Base-by-base conservation (phyloP, 1,140 invertebrate species). In the Cyclargus thomasi region DNA sequence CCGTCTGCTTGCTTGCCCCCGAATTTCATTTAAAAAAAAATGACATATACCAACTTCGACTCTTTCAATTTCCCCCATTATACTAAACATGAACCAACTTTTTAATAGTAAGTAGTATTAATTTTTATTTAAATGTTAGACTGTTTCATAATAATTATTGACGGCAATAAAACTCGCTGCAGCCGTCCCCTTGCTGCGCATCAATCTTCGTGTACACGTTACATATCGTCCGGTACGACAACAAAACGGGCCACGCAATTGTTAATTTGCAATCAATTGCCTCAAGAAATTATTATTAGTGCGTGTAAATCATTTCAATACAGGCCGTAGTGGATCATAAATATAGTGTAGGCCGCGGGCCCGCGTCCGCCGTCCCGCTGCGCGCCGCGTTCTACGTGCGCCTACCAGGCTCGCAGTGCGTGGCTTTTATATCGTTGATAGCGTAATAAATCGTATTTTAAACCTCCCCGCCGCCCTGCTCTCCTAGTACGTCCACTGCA, bases 401-500 rank as follows among this genome's bases (percentile, higher is more conserved):
- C 75, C 78, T 81, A 83, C 81, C 76, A 81, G 74, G 77, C 71
- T 69, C 68, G 68, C 78, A 79, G 73, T 65, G 65, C 75, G 80
- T 72, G 70, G 71, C 73, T 74, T 77, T 76, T 77, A 75, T 74
- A 72, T 69, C 73, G 67, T 70, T 75, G 73, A 75, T 77, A 70
- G 73, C 62, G 70, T 73, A 65, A 80, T 83, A 83, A 81, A 83
- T 83, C 80, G 70, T 74, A 78, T 80, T 79, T 81, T 83, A 80
- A 82, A 80, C 73, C 76, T 78, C 77, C 74, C 71, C 69, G 69
- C 74, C 64, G 63, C 71, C 69, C 18, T 59, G 55, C 21, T 64
- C 72, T 70, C 73, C 78, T 74, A 70, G 80, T 78, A 76, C 74
- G 71, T 72, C 73, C 69, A 74, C 67, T 63, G 75, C 73, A 77